A percentile compares a stretch with the other conserved stretches of the same genome.
Evolutionary conservation across 2,888 invertebrate genomes (phyloP).

Genomic region (Harmothoe impar): DNA sequence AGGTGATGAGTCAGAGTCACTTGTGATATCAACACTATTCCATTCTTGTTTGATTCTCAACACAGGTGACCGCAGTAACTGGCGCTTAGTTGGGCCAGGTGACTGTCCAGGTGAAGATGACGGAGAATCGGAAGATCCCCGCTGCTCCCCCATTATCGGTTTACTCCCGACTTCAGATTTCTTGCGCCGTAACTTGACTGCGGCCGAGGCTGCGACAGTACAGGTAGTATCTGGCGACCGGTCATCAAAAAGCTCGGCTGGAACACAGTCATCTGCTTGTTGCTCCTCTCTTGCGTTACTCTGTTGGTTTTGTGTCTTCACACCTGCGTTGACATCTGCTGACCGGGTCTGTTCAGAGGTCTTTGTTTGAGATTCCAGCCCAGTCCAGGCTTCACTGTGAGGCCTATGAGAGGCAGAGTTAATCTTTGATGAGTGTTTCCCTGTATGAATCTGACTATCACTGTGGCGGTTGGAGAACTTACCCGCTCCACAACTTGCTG

Average conservation of each 20-base stretch:
- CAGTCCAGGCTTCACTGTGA: background rate
- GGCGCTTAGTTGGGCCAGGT: background rate
- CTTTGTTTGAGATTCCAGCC: background rate
- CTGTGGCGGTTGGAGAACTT: background rate
- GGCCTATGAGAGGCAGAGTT: too few relatives aligned
- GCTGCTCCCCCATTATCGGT: background rate
- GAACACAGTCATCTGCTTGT: background rate
- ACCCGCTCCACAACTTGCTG: background rate
- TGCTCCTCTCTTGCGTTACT: background rate
- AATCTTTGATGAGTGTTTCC: background rate
- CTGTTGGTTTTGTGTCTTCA: background rate
- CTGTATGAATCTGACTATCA: background rate
- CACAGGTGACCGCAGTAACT: constrained; percentile 33
- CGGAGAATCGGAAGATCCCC: background rate
- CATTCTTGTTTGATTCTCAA: constrained; percentile 41
- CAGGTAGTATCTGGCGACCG: background rate
- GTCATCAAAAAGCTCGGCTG: background rate
- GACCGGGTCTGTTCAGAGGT: background rate
- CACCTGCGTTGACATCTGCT: background rate
- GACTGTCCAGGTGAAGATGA: constrained; percentile 33
- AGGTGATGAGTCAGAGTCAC: constrained; percentile 41
- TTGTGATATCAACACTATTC: constrained; percentile 44
- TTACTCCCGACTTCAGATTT: constrained; percentile 36
- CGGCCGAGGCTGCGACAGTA: background rate
- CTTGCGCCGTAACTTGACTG: constrained; percentile 39